These are phyloP conservation scores for Amblyornis subalaris DNA, from an alignment of 2,113 vertebrate species.

Conservation along the genomic window DNA sequence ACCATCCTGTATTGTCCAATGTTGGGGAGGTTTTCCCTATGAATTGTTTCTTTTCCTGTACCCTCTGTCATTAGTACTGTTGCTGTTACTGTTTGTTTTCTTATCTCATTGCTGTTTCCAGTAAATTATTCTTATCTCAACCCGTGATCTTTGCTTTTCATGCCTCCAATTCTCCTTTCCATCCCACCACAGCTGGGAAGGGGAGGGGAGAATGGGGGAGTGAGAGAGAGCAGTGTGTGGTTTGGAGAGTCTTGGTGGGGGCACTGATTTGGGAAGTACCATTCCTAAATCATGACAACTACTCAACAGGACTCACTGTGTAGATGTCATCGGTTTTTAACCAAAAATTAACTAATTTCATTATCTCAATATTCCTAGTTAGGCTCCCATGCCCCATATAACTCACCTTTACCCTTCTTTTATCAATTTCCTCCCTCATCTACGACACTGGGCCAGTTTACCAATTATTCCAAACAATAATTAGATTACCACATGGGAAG, in stretches of 20 bases:
- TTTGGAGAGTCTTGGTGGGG: not conserved
- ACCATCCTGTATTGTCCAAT: not conserved
- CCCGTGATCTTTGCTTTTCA: not conserved
- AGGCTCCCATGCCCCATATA: not conserved
- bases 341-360: not conserved
- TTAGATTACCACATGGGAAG: slow-evolving; percentile 9
- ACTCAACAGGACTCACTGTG: not conserved
- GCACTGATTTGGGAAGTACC: not conserved
- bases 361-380: not conserved
- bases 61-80: not conserved
- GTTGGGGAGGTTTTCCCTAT: accelerated
- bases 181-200: not conserved
- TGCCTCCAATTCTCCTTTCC: not conserved
- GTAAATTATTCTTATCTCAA: not conserved
- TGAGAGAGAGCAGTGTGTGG: not conserved
- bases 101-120: not conserved
- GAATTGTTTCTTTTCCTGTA: not conserved
- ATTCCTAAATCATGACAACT: not conserved
- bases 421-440: not conserved
- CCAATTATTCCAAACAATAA: not conserved
- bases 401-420: not conserved
- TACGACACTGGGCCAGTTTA: not conserved
- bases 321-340: not conserved
- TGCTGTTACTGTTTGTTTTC: not conserved
- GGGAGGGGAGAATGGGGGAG: accelerated